Evolutionary conservation across 2,888 invertebrate species (phyloP).

Genomic region (Xylota segnis): DNA sequence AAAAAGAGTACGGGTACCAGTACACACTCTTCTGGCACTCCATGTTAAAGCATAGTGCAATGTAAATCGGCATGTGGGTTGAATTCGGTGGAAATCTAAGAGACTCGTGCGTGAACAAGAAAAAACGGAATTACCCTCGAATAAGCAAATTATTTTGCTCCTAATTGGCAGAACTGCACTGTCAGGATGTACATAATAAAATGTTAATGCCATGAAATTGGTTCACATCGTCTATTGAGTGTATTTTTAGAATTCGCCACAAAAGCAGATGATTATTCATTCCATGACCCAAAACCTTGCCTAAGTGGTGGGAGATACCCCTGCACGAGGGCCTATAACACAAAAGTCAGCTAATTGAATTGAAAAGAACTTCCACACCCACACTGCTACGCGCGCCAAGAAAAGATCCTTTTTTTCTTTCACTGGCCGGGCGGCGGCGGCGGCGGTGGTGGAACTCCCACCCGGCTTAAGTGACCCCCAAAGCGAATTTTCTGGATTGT

Average conservation of each 20-base stretch:
- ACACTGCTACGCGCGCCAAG: not conserved
- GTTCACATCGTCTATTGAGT: conserved; percentile 13
- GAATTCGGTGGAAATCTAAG: not conserved
- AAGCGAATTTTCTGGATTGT: conserved; percentile 24
- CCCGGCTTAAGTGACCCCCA: conserved; percentile 23
- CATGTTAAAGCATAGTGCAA: not conserved
- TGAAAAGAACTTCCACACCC: conserved; percentile 49
- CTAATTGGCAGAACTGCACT: not conserved
- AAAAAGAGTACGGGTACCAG: not conserved
- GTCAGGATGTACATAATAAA: not conserved
- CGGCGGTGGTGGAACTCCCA: not conserved
- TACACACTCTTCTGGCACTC: not conserved
- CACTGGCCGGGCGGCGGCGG: no score
- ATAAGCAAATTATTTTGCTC: not conserved
- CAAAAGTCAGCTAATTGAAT: conserved; percentile 70
- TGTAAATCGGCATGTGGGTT: no score
- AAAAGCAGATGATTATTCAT: conserved; percentile 20
- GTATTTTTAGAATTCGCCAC: conserved; percentile 16
- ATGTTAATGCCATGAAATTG: conserved; percentile 8
- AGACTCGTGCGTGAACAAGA: not conserved
- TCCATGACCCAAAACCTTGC: conserved; percentile 34
- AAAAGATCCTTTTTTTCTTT: not conserved
- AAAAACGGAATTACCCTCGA: not conserved
- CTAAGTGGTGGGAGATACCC: conserved; percentile 1
- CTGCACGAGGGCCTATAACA: conserved; percentile 35